phyloP scores from a whole-genome alignment of 2,797 vertebrate genomes.

The Phyllotis vaccarum region DNA sequence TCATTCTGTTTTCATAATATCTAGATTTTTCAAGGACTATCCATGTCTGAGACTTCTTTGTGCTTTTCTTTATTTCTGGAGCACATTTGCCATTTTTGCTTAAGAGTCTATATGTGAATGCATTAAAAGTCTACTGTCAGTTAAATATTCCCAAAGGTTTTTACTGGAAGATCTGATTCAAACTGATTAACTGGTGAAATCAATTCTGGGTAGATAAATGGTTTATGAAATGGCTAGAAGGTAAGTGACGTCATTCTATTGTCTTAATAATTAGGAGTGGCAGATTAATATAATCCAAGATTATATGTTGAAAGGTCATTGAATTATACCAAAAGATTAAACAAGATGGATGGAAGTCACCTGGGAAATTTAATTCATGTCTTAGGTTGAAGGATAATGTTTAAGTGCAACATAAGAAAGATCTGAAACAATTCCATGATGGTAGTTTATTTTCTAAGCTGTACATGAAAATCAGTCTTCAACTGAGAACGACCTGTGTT shows the following conservation, averaged over 20 bases:
- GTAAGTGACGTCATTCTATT: not conserved
- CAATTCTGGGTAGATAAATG: not conserved
- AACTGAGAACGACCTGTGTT: not conserved
- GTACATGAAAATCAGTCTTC: not conserved
- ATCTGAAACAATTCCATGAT: not conserved
- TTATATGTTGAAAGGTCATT: not conserved
- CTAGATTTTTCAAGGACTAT: not conserved
- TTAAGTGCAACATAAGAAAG: not conserved
- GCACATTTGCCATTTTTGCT: not conserved
- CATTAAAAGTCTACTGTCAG: not conserved
- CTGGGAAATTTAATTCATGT: not conserved
- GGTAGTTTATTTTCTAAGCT: not conserved
- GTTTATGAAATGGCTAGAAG: not conserved
- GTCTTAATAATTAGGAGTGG: not conserved
- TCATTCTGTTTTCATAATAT: not conserved
- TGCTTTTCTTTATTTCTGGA: not conserved
- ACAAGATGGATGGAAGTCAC: not conserved
- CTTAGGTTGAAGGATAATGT: not conserved
- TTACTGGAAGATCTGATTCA: not conserved
- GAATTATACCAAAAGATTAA: not conserved
- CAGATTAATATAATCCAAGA: not conserved
- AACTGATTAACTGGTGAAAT: not conserved
- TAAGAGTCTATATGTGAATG: not conserved
- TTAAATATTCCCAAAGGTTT: not conserved
- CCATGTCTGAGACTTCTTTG: not conserved